Conservation (phyloP, 2,888 invertebrate genomes). For the Hemaris fuciformis region DNA sequence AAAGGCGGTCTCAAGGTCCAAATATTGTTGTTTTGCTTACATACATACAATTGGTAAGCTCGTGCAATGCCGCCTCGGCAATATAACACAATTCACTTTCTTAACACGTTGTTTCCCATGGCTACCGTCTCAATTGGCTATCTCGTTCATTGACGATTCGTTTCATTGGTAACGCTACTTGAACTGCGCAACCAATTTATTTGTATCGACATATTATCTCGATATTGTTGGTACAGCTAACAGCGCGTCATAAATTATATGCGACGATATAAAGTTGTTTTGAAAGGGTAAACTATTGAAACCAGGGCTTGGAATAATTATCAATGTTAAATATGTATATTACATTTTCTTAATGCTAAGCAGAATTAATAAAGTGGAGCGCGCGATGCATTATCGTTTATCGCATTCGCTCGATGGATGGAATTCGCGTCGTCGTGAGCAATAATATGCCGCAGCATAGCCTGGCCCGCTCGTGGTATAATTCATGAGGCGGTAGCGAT, state of each 20-base stretch:
- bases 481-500: constrained; percentile 27
- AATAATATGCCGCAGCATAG: constrained; percentile 31
- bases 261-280: neutral
- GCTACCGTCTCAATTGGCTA: neutral
- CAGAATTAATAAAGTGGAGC: neutral
- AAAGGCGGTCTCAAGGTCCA: constrained; percentile 57
- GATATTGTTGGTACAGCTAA: neutral
- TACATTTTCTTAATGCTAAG: neutral
- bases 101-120: constrained; percentile 15
- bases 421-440: constrained; percentile 39
- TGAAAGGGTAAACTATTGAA: neutral
- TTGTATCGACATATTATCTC: constrained; percentile 36
- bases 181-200: constrained; percentile 58
- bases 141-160: constrained; percentile 28
- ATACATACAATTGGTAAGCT: constrained; percentile 19
- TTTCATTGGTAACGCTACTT: constrained; percentile 31
- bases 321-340: constrained; percentile 7
- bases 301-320: constrained; percentile 10
- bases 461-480: constrained; percentile 34
- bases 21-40: constrained; percentile 18
- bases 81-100: constrained; percentile 29
- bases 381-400: constrained; percentile 29
- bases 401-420: constrained; percentile 25
- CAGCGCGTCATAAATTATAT: neutral
- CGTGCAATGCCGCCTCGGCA: constrained; percentile 15